Percentiles rank a stretch among this genome's conserved stretches.
Conservation (phyloP, 2,797 vertebrate genomes). For the Pelobates cultripes region DNA sequence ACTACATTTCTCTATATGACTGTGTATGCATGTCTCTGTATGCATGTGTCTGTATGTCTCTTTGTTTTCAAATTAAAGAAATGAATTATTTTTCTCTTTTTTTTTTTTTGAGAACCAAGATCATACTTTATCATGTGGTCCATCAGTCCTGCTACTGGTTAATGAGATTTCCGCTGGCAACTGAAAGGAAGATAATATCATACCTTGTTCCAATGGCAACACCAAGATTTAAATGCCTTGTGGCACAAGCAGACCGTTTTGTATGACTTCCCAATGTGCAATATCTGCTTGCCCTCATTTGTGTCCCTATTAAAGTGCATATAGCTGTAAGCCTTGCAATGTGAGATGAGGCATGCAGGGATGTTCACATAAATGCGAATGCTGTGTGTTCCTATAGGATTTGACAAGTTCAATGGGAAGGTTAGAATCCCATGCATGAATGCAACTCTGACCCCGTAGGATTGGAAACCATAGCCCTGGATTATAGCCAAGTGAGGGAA, state of each 20-base stretch:
- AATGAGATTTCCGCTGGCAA: background rate
- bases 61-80: too few species aligned
- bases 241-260: background rate
- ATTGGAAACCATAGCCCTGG: conserved; percentile 26
- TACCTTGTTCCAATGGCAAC: conserved; percentile 15
- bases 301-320: conserved; percentile 41
- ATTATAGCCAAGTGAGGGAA: conserved; percentile 2
- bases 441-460: conserved; percentile 22
- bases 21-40: too few species aligned
- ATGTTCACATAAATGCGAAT: conserved; percentile 25
- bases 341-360: conserved; percentile 42
- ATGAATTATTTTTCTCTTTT: too few species aligned
- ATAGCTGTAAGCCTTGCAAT: conserved; percentile 32
- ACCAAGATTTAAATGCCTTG: conserved; percentile 16
- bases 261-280: conserved; percentile 17
- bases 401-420: conserved; percentile 37
- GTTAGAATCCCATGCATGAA: conserved; percentile 36
- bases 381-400: conserved; percentile 30
- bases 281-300: conserved; percentile 49
- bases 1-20: too few species aligned
- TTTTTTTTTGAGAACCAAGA: conserved; percentile 17
- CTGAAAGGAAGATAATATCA: background rate
- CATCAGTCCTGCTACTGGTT: background rate
- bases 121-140: conserved; percentile 8
- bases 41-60: too few species aligned